Conservation (phyloP, 2,797 vertebrate genomes). For the Parotocinclus haroldoi region DNA sequence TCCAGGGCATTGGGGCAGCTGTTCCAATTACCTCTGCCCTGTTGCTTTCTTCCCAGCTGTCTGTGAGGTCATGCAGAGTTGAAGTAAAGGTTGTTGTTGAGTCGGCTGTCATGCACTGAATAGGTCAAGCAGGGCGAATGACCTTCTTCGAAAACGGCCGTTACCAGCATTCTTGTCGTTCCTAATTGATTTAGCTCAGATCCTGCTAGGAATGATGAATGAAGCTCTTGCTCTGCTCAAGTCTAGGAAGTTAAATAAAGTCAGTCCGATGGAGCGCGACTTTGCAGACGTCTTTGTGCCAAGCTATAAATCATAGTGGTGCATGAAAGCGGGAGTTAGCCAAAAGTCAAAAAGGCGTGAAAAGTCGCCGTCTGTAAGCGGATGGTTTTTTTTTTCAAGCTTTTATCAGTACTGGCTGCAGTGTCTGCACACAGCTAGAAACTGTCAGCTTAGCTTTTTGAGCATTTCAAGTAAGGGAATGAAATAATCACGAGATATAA, state of each 20-base stretch:
- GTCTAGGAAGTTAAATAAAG: slow-evolving; percentile 11
- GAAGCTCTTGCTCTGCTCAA: slow-evolving; percentile 3
- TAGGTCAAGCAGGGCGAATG: slow-evolving; percentile 54
- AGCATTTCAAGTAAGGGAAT: too few species aligned
- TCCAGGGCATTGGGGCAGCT: slow-evolving; percentile 1
- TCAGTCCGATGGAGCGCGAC: neutral
- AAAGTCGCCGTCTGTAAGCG: too few species aligned
- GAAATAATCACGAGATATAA: too few species aligned
- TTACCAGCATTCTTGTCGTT: slow-evolving; percentile 17
- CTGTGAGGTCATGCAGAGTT: slow-evolving; percentile 58
- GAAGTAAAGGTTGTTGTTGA: slow-evolving; percentile 59
- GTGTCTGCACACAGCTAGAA: too few species aligned
- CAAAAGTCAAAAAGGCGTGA: neutral
- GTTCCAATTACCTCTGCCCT: slow-evolving; percentile 19
- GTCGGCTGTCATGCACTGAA: slow-evolving; percentile 52
- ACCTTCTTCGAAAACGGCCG: slow-evolving; percentile 50
- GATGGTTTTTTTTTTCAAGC: too few species aligned
- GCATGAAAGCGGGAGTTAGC: too few species aligned
- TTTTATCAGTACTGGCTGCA: too few species aligned
- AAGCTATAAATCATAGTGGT: slow-evolving; percentile 8
- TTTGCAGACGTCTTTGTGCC: slow-evolving; percentile 6
- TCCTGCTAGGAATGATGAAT: slow-evolving; percentile 27
- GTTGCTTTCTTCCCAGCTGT: slow-evolving; percentile 19
- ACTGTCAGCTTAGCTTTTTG: too few species aligned
- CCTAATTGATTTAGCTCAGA: slow-evolving; percentile 17